These are phyloP conservation scores for Oithona nana DNA, from an alignment of 2,888 invertebrate genomes.

Conservation along the genomic window DNA sequence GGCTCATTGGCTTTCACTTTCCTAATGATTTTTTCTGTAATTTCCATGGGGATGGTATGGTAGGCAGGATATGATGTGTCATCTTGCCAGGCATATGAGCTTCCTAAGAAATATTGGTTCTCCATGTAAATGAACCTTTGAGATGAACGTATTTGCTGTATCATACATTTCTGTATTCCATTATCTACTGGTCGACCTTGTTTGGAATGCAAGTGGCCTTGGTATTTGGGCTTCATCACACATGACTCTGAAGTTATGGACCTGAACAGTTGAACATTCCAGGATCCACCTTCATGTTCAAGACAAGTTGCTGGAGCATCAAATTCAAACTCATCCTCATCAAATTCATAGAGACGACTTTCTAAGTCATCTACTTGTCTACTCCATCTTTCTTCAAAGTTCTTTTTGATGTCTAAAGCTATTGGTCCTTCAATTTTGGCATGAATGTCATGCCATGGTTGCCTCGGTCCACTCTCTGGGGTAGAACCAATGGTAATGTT, in stretches of 20 bases:
- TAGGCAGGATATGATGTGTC: constrained; percentile 20
- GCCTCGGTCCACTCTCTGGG: constrained; percentile 19
- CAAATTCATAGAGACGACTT: constrained; percentile 18
- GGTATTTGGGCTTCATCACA: constrained; percentile 17
- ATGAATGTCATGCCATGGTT: constrained; percentile 22
- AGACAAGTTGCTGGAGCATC: constrained; percentile 17
- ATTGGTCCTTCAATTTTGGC: constrained; percentile 20
- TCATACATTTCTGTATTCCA: constrained; percentile 20
- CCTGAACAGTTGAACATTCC: constrained; percentile 21
- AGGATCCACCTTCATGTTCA: constrained; percentile 15
- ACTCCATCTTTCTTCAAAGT: constrained; percentile 21
- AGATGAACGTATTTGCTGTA: constrained; percentile 20
- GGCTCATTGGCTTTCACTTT: constrained; percentile 19
- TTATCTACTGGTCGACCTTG: constrained; percentile 20
- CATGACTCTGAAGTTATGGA: constrained; percentile 15
- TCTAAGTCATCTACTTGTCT: constrained; percentile 19
- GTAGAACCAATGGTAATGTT: constrained; percentile 19
- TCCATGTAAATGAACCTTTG: constrained; percentile 21
- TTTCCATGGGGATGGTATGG: constrained; percentile 20
- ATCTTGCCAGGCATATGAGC: constrained; percentile 20
- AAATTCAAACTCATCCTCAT: constrained; percentile 19
- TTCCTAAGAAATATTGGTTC: constrained; percentile 21
- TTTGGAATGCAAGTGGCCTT: constrained; percentile 18
- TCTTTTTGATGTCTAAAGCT: constrained; percentile 19
- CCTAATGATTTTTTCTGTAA: constrained; percentile 19